A percentile compares a stretch with the other conserved stretches of the same genome.
Evolutionary conservation across 2,797 vertebrate species (phyloP).

Genomic region (Phrynocephalus vlangalii): DNA sequence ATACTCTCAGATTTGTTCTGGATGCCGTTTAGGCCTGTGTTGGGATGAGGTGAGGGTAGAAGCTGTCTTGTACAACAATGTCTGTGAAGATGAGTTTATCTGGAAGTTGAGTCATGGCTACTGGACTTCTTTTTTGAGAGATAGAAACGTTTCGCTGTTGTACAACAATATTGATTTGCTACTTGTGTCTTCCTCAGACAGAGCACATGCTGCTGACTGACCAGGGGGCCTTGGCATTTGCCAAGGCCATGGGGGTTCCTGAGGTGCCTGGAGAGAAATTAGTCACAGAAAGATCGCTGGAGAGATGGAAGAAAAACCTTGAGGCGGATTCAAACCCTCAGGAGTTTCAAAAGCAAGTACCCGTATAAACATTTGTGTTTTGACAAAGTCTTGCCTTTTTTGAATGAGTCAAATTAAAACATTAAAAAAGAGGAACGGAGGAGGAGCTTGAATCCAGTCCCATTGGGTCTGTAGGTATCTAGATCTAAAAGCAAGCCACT

Average conservation of each 20-base stretch:
- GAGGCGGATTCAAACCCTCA: conserved; percentile 76
- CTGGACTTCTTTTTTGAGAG: too few relatives aligned
- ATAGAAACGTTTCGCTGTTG: too few relatives aligned
- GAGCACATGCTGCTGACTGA: conserved; percentile 88
- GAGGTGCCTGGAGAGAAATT: conserved; percentile 85
- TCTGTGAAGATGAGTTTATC: too few relatives aligned
- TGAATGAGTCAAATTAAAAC: not conserved
- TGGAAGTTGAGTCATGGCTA: too few relatives aligned
- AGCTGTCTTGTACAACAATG: not conserved
- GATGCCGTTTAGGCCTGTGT: too few relatives aligned
- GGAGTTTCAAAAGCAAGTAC: conserved; percentile 82
- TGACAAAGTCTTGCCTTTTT: not conserved
- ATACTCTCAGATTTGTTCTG: not conserved
- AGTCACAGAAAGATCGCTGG: conserved; percentile 85
- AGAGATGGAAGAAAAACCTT: conserved; percentile 85
- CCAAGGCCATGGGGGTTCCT: conserved; percentile 84
- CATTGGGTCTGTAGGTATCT: not conserved
- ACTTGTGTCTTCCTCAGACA: conserved; percentile 78
- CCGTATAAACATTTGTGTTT: not conserved
- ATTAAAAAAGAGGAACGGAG: not conserved
- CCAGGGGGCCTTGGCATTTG: conserved; percentile 87
- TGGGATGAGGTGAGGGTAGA: not conserved
- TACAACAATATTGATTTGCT: not conserved
- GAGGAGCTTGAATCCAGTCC: not conserved
- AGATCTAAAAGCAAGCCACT: not conserved